Evolutionary conservation across 2,888 invertebrate species (phyloP), one percentile per base, ranked within the genome.

Genomic region (Dugesia japonica): DNA sequence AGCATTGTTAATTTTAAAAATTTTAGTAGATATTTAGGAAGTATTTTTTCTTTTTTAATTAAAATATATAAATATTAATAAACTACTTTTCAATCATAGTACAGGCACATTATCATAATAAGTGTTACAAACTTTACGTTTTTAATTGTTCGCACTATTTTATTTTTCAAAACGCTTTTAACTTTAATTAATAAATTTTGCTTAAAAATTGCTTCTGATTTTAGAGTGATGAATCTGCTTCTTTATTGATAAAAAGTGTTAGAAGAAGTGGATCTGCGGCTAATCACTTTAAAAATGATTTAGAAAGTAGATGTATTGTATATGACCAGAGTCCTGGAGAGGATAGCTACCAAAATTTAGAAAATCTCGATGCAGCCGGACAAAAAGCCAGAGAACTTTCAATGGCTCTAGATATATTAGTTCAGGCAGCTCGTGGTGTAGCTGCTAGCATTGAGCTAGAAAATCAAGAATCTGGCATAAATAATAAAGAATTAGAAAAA

Each of bases 251-350:
- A 20, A 56, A 56, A 56, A 56, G 56, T n/a, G 23, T 56, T 23
- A 56, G 56, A 56, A 4, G 23, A 56, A 56, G 56, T 56, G 56
- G 56, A n/a, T 56, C 56, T 9, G 56, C 56, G 1, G 56, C 56
- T 56, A 56, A 56, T 56, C 56, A 56, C 1, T 56, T 56, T 56
- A 56, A 56, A 56, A 56, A 23, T 23, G 56, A 56, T n/a, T 23
- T 56, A 23, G 56, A 56, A 56, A 56, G 23, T 56, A n/a, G 56
- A 56, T 56, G 56, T n/a, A n/a, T 56, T n/a, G 56, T 56, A n/a
- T 56, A 56, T 56, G 56, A 56, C 4, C 56, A 56, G n/a, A 56
- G 4, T 13, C 4, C 4, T 23, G 56, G 56, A 56, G 56, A 56
- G 17, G 56, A 56, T n/a, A 56, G n/a, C 7, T 56, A 20, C 17